phyloP scores from a whole-genome alignment of 2,888 invertebrate genomes.

The Argyra leucocephala region DNA sequence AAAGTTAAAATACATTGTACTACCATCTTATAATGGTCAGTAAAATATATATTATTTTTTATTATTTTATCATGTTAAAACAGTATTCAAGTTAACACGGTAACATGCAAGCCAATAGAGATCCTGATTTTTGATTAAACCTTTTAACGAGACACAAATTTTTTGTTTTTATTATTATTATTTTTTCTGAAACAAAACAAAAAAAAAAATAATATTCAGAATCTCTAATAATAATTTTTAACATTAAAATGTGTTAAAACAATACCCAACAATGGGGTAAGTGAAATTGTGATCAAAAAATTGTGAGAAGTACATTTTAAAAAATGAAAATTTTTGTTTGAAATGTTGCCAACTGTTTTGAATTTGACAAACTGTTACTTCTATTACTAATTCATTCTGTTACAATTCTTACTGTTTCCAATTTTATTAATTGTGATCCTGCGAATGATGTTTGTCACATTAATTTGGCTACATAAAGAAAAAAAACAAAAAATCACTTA shows the following conservation, averaged over 20 bases:
- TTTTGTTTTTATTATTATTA: not conserved
- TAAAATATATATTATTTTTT: too few species aligned
- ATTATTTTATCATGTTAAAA: not conserved
- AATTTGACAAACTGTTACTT: too few species aligned
- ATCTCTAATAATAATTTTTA: not conserved
- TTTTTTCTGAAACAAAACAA: not conserved
- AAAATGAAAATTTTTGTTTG: too few species aligned
- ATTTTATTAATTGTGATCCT: too few species aligned
- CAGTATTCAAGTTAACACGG: not conserved
- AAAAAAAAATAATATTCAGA: not conserved
- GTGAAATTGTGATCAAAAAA: not conserved
- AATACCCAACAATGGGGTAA: not conserved
- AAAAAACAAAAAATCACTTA: too few species aligned
- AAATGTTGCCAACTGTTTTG: too few species aligned
- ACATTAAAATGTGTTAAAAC: not conserved
- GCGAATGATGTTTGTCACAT: too few species aligned
- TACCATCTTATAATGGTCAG: too few species aligned
- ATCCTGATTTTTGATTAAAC: constrained; percentile 1
- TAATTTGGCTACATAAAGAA: too few species aligned
- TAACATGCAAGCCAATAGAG: not conserved
- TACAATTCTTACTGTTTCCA: too few species aligned
- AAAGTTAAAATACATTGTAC: too few species aligned
- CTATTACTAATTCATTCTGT: too few species aligned
- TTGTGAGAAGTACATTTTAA: not conserved
- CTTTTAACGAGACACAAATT: not conserved